Base-by-base conservation (phyloP, 2,888 invertebrate species). In the Aspidiotus destructor region DNA sequence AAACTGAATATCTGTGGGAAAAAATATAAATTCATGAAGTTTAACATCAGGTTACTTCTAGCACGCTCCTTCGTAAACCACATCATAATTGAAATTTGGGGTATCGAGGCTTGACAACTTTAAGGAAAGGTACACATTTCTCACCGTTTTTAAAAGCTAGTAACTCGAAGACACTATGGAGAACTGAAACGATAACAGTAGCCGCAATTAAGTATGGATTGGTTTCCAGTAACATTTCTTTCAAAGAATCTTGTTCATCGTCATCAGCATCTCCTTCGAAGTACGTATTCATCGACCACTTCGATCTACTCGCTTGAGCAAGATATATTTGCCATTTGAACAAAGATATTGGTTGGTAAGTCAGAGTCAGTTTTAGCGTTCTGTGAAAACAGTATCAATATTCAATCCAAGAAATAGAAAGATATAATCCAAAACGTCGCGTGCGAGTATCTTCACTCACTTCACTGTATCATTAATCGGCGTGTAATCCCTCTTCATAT, bases 321-420 rank as follows among this genome's bases (percentile, higher is more conserved):
- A 95, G 91, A 78, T 98, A 99, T 74, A 99, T 79, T 79, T 99
- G 99, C 95, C 96, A 99, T 77, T 94, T 96, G 78, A 99, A 94
- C 74, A 99, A 81, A 69, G 94, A 92, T 71, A 99, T 79, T 0
- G 99, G 99, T 76, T 94, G 90, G 76, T 84, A 90, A 13, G 87
- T 89, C 70, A 93, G 74, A 71, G 83, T 82, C 16, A 94, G 79
- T 53, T 85, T 81, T 48, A 91, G 78, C 44, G 71, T 72, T n/a
- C 77, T 78, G 71, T 11, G 73, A 73, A 68, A 70, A 54, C 68
- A 63, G 60, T 67, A 53, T 67, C 48, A 48, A 28, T 28, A 28
- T 28, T 28, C 2, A 28, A 28, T 28, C 28, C 2, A 28, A 28
- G 28, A 28, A 28, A 28, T 3, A 28, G 28, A 28, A 28, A 28